Base-by-base conservation (phyloP, 2,797 vertebrate species). In the Premnoplex brunnescens region DNA sequence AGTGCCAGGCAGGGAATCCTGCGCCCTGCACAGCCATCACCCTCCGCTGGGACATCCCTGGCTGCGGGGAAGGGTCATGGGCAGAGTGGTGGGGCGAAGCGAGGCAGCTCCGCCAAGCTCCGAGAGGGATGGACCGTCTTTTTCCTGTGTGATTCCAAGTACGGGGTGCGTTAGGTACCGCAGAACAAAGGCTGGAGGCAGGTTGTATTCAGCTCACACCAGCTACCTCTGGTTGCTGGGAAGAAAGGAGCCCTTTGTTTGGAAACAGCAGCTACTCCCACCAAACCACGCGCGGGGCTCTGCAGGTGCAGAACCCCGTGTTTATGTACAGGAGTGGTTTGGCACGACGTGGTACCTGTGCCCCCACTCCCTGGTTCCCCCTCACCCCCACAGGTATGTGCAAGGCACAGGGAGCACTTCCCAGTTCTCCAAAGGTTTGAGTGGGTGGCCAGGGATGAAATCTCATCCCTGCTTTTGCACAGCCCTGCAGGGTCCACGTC, bases 201-300 rank as follows among this genome's bases (percentile, higher is more conserved):
- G 87, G 93, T 72, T 91, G 80, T 30, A 32, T 88, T 93, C 94
- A 71, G 87, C 88, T 89, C 85, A 51, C 89, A 93, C 85, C 91
- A 92, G 85, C 91, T 52, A 94, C 91, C 82, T 92, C 96, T n/a
- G 44, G 44, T 59, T 52, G 79, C 92, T 62, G 79, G 79, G 88
- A 91, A 94, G 88, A 96, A 95, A 92, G 85, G 83, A 96, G 85
- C 73, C 60, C 85, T 96, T 96, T 97, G 95, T 96, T 78, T 90
- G 91, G 91, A 58, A 92, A 34, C 76, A 84, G 78, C 68, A 74
- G 75, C 55, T 75, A 75, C 73, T 80, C n/a, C 64, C 79, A 56
- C 44, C 43, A 43, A 80, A 77, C 6, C 85, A 37, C 0, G 9
- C 74, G 2, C 2, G 2, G 69, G 69, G 52, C 9, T 48, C 78